These are phyloP conservation scores for Dendrolimus houi DNA, from an alignment of 2,888 invertebrate genomes.

Conservation along the genomic window DNA sequence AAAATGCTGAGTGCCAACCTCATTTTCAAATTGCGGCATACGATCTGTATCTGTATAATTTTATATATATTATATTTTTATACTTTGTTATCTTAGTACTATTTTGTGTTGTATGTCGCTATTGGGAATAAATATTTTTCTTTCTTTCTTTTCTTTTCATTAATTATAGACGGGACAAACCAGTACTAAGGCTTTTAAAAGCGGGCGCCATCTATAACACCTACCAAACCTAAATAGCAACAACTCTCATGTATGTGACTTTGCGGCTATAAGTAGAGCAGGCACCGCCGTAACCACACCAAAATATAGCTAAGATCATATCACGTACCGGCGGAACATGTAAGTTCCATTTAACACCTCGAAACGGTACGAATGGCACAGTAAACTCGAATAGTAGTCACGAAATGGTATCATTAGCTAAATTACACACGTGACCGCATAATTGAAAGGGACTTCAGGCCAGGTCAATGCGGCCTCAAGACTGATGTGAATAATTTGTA, in stretches of 20 bases:
- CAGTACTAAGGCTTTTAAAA: background rate
- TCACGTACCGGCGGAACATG: slow-evolving; percentile 42
- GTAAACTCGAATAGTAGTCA: slow-evolving; percentile 43
- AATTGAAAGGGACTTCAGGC: slow-evolving; percentile 31
- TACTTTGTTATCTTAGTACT: no score
- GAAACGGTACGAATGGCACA: slow-evolving; percentile 33
- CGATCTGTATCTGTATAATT: no score
- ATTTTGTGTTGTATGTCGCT: no score
- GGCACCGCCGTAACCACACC: slow-evolving; percentile 17
- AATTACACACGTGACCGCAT: slow-evolving; percentile 46
- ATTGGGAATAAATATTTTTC: no score
- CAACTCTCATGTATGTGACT: slow-evolving; percentile 6
- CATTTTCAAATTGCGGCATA: no score
- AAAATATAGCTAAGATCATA: slow-evolving; percentile 26
- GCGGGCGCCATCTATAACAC: slow-evolving; percentile 9
- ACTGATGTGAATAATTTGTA: slow-evolving; percentile 32
- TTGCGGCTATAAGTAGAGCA: background rate
- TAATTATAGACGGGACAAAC: no score
- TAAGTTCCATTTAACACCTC: slow-evolving; percentile 61
- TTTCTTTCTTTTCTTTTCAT: no score
- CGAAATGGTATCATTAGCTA: slow-evolving; percentile 47
- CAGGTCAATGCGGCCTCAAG: slow-evolving; percentile 20
- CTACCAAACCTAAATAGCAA: slow-evolving; percentile 25
- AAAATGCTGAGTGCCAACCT: no score
- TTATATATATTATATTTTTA: no score